Base-by-base conservation (phyloP, 2,797 vertebrate species). In the Florisuga fusca region DNA sequence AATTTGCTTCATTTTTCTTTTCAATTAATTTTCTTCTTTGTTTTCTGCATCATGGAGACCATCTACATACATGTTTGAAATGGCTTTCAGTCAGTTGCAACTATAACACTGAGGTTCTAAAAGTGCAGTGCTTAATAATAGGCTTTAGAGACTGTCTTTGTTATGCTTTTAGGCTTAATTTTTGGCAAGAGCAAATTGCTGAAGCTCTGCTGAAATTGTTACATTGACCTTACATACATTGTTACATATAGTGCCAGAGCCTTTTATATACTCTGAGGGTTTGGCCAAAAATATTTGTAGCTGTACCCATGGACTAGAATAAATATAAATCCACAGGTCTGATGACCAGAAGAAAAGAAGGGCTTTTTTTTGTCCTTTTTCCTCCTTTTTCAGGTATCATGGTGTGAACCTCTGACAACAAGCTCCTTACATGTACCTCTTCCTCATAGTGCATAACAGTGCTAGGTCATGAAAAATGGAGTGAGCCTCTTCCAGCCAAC, bases 41-140 rank as follows among this genome's bases (percentile, higher is more conserved):
- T 59, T 91, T 89, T 86, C 36, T 93, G 23, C 76, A 89, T 81
- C 31, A 43, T 34, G 66, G 71, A 59, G 93, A 92, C 87, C 87
- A 92, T 87, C 92, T 86, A 84, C 48, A 5, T 3, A 13, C 2
- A 22, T 59, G 48, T 79, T 67, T 69, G 75, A 57, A 93, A 81
- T 33, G 33, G 5, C 26, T 89, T 91, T 85, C 64, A 62, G 33
- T 80, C 74, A 51, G 72, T 80, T 6, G 0, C 27, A n/a, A 5
- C 72, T 25, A 0, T 34, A 83, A 69, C 34, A 34, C 15, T 8
- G 7, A 68, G 68, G 62, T 83, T 77, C 72, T 87, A 41, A 61
- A 91, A 84, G 38, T 71, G 25, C 12, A n/a, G 33, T 66, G 10
- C 58, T 46, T 81, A 58, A 33, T 94, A 87, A 77, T 50, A 77